phyloP scores from a whole-genome alignment of 2,113 vertebrate genomes.

The Apus apus region DNA sequence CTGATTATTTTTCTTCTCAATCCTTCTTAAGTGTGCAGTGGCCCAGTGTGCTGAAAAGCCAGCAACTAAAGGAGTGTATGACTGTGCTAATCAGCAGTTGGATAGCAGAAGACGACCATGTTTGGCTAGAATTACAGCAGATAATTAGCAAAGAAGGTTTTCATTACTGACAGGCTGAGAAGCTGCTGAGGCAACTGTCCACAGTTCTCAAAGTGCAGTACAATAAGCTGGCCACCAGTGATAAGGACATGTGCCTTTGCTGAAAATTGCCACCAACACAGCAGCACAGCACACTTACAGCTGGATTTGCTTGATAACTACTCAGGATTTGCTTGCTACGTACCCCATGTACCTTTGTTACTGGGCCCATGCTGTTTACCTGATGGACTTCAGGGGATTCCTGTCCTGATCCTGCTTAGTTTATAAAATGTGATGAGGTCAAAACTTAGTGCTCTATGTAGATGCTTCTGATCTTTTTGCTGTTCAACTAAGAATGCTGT shows the following conservation, averaged over 20 bases:
- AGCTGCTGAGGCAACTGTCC: not conserved
- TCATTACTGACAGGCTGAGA: not conserved
- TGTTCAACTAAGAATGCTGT: not conserved
- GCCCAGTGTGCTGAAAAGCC: not conserved
- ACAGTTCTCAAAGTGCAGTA: not conserved
- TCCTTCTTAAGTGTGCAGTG: not conserved
- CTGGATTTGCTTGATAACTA: not conserved
- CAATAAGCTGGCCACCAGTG: not conserved
- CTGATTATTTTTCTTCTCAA: not conserved
- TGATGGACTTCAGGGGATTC: not conserved
- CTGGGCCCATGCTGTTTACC: not conserved
- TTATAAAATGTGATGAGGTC: not conserved
- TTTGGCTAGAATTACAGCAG: not conserved
- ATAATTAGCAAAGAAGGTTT: not conserved
- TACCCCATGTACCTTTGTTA: not conserved
- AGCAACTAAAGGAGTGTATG: not conserved
- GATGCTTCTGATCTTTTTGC: not conserved
- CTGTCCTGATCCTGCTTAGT: not conserved
- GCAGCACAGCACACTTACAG: not conserved
- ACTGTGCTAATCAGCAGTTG: not conserved
- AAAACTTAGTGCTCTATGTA: not conserved
- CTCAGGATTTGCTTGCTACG: not conserved
- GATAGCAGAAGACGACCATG: not conserved
- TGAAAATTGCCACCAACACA: not conserved
- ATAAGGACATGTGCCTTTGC: not conserved